These are phyloP conservation scores for Peromyscus nudipes DNA, from an alignment of 2,797 vertebrate genomes.

Conservation along the genomic window DNA sequence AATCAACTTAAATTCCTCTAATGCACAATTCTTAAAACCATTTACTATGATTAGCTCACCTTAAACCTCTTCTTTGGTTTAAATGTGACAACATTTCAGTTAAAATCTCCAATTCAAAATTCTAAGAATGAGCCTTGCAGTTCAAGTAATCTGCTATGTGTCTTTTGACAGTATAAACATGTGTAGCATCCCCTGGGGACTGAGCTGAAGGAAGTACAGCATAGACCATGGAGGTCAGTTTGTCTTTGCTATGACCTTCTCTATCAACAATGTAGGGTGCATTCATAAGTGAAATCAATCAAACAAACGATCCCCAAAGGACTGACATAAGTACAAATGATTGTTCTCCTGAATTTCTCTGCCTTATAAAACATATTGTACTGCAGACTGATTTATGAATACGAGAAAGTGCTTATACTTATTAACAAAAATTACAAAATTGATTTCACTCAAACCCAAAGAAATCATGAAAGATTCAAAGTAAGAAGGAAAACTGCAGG, in stretches of 20 bases:
- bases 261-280: not conserved
- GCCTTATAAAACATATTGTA: not conserved
- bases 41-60: not conserved
- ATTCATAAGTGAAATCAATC: slow-evolving; percentile 29
- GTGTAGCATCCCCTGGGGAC: not conserved
- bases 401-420: not conserved
- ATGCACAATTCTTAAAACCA: not conserved
- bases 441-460: slow-evolving; percentile 34
- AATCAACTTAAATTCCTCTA: not conserved
- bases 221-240: not conserved
- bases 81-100: not conserved
- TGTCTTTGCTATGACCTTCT: not conserved
- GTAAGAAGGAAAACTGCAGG: slow-evolving; percentile 23
- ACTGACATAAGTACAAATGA: not conserved
- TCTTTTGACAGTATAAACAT: not conserved
- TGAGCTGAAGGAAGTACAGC: not conserved
- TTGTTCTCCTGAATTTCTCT: not conserved
- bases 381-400: not conserved
- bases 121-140: not conserved
- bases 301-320: not conserved
- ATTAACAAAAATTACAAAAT: slow-evolving; percentile 3
- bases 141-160: not conserved
- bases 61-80: not conserved
- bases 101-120: not conserved
- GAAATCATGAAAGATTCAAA: slow-evolving; percentile 57